phyloP scores from a whole-genome alignment of 2,113 vertebrate genomes.

The Poeciliopsis occidentalis region DNA sequence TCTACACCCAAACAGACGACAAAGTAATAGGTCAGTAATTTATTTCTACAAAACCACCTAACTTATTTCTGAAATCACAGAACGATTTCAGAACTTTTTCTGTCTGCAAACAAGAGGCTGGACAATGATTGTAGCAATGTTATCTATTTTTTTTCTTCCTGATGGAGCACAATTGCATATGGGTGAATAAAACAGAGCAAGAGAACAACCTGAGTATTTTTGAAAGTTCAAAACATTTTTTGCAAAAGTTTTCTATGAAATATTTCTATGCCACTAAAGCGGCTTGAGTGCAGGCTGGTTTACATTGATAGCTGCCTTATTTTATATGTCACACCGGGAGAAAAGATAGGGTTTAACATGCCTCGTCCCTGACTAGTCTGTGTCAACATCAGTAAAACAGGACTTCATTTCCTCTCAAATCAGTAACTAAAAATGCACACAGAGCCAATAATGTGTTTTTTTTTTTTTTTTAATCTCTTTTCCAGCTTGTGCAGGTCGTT shows the following conservation, averaged over 20 bases:
- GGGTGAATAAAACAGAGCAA: neutral
- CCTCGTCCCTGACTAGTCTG: neutral
- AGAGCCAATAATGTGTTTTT: neutral
- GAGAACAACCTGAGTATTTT: neutral
- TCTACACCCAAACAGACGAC: too few relatives aligned
- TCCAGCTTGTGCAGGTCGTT: neutral
- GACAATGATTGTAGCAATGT: neutral
- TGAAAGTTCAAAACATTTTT: neutral
- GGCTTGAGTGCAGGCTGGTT: neutral
- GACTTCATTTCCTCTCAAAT: neutral
- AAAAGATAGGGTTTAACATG: neutral
- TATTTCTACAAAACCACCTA: too few relatives aligned
- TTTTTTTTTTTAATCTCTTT: neutral
- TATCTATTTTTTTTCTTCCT: neutral
- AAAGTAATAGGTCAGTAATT: too few relatives aligned
- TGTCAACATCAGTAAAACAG: neutral
- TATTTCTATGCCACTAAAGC: neutral
- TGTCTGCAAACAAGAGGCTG: too few relatives aligned
- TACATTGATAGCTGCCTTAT: neutral
- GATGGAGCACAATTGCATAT: neutral
- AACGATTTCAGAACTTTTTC: too few relatives aligned
- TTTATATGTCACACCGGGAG: neutral
- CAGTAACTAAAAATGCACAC: neutral
- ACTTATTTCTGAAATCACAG: too few relatives aligned
- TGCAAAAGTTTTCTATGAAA: neutral